These are phyloP conservation scores for Dolichallabes microphthalmus DNA, from an alignment of 2,113 vertebrate genomes.

Conservation along the genomic window DNA sequence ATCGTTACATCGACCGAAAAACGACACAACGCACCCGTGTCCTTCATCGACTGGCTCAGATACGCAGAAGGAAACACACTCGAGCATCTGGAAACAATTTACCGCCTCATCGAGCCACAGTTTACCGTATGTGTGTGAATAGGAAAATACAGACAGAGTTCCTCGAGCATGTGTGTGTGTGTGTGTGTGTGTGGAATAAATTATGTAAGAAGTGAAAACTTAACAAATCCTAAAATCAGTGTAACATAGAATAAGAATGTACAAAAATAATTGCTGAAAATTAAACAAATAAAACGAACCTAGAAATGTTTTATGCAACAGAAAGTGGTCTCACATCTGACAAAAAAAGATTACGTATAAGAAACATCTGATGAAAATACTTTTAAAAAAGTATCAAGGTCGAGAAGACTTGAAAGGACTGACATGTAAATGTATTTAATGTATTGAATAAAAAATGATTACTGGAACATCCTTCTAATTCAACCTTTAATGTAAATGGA, in stretches of 20 bases:
- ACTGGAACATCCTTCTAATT: too few relatives aligned
- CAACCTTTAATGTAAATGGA: background rate
- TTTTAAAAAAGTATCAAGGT: too few relatives aligned
- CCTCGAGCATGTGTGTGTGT: background rate
- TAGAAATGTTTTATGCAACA: background rate
- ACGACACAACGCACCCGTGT: background rate
- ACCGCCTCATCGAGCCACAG: constrained; percentile 26
- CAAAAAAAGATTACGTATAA: background rate
- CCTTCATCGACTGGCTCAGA: constrained; percentile 28
- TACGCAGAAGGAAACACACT: constrained; percentile 34
- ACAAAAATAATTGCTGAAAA: background rate
- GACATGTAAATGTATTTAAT: too few relatives aligned
- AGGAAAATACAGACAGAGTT: background rate
- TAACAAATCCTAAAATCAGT: background rate
- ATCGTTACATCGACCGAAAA: constrained; percentile 4
- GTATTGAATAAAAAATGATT: too few relatives aligned
- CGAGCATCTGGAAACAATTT: constrained; percentile 38
- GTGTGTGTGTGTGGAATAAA: background rate
- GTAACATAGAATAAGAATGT: background rate
- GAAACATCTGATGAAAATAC: background rate
- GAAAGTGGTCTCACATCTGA: background rate
- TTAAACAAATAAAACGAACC: background rate
- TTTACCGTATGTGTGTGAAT: background rate
- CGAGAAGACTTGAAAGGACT: background rate
- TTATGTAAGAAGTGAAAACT: background rate